These are phyloP conservation scores for Hydrochoerus hydrochaeris DNA, from an alignment of 2,113 vertebrate genomes.

Conservation along the genomic window DNA sequence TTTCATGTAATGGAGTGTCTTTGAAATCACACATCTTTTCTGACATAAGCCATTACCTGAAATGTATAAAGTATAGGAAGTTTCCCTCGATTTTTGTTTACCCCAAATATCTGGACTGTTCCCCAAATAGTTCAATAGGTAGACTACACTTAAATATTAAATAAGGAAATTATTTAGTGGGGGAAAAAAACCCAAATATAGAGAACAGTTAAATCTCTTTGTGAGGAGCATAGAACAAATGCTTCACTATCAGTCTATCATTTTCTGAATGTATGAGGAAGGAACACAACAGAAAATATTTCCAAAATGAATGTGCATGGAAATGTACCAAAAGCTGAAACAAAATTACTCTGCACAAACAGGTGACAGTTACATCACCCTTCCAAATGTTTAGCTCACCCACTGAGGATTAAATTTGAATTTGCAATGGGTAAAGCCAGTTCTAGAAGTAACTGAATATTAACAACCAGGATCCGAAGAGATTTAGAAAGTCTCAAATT, in stretches of 20 bases:
- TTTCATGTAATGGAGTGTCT: constrained; percentile 71
- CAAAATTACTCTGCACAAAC: neutral
- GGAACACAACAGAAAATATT: neutral
- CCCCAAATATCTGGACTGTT: constrained; percentile 63
- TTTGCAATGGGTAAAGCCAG: neutral
- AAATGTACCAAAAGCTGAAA: neutral
- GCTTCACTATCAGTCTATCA: neutral
- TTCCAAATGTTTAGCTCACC: neutral
- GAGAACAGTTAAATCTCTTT: constrained; percentile 57
- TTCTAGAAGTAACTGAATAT: neutral
- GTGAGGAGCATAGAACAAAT: neutral
- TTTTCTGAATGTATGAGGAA: neutral
- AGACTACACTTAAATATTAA: constrained; percentile 31
- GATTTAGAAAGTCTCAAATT: neutral
- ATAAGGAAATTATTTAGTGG: constrained; percentile 55
- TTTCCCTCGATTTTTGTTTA: constrained; percentile 67
- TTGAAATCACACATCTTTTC: constrained; percentile 64
- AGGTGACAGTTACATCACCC: fast-evolving
- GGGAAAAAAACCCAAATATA: neutral
- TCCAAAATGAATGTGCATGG: neutral
- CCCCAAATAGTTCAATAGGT: constrained; percentile 67
- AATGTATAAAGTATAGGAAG: constrained; percentile 69
- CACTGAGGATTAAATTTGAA: neutral
- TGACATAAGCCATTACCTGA: constrained; percentile 55
- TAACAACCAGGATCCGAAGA: neutral